A percentile compares a stretch with the other conserved stretches of the same genome.
These are phyloP conservation scores for Smithornis capensis DNA, from an alignment of 2,113 vertebrate species.

Conservation along the genomic window DNA sequence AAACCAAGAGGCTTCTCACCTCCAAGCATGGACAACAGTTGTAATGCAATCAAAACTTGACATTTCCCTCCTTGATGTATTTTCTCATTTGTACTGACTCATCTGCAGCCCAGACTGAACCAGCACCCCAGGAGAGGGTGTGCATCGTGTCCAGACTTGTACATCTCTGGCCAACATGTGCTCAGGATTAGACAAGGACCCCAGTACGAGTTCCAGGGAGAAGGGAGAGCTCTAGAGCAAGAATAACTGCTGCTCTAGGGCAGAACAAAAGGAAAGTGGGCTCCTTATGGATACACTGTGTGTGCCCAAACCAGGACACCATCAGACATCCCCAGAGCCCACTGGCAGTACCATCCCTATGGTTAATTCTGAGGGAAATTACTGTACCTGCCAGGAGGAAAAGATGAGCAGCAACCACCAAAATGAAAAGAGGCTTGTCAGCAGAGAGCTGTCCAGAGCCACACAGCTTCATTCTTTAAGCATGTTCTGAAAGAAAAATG, in stretches of 20 bases:
- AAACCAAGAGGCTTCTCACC: not conserved
- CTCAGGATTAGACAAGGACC: not conserved
- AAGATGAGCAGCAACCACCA: not conserved
- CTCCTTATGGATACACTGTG: not conserved
- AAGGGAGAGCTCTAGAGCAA: not conserved
- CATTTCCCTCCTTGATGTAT: not conserved
- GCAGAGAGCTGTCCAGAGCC: not conserved
- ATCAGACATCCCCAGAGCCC: not conserved
- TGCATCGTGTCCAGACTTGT: not conserved
- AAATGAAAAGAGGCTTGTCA: not conserved
- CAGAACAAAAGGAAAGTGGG: not conserved
- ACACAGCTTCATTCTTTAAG: slow-evolving; percentile 5
- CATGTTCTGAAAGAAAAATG: slow-evolving; percentile 11
- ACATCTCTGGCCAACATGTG: not conserved
- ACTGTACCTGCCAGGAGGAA: slow-evolving; percentile 31
- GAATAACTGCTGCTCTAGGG: not conserved
- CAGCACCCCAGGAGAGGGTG: not conserved
- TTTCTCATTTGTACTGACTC: not conserved
- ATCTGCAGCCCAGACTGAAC: not conserved
- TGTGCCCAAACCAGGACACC: not conserved
- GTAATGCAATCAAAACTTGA: not conserved
- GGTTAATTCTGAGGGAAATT: not conserved
- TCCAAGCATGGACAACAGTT: accelerated
- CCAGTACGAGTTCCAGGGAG: not conserved
- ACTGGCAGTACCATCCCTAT: not conserved